Percentiles rank a stretch among this genome's conserved stretches.
These are phyloP conservation scores for Cydia fagiglandana DNA, from an alignment of 1,140 invertebrate species.

Conservation along the genomic window DNA sequence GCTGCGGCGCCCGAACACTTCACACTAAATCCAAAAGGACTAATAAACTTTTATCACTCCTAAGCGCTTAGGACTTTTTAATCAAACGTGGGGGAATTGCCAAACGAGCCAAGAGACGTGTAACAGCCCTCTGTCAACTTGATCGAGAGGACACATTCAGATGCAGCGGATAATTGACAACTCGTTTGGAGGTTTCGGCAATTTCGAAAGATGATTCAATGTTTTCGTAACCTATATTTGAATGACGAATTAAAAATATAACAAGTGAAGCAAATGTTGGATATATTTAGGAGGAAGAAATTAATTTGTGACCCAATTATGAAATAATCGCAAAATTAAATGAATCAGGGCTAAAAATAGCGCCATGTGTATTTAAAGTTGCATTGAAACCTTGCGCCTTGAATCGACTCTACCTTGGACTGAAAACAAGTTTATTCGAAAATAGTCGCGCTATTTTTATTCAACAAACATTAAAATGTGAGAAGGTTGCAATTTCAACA, in stretches of 20 bases:
- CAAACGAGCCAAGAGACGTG: conserved; percentile 21
- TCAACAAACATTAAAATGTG: neutral
- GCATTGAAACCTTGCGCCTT: conserved; percentile 8
- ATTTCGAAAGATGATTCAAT: conserved; percentile 4
- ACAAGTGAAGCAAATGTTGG: neutral
- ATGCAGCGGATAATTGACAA: conserved; percentile 27
- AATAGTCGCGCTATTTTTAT: conserved; percentile 12
- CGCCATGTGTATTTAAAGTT: neutral
- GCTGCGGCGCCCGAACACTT: neutral
- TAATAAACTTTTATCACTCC: neutral
- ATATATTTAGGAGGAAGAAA: neutral
- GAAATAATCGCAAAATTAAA: neutral
- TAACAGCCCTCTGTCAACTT: conserved; percentile 29
- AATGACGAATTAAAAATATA: neutral
- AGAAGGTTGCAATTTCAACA: conserved; percentile 22
- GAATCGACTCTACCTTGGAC: conserved; percentile 28
- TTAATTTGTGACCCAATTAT: neutral
- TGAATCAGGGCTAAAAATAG: neutral
- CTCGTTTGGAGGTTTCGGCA: neutral
- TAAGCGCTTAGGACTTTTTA: neutral
- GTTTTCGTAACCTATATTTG: neutral
- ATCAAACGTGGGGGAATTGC: neutral
- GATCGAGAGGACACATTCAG: conserved; percentile 25
- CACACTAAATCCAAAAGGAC: neutral
- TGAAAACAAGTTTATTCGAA: conserved; percentile 20